A percentile compares a stretch with the other conserved stretches of the same genome.
Evolutionary conservation across 2,113 vertebrate genomes (phyloP).

Genomic region (Mesitornis unicolor): DNA sequence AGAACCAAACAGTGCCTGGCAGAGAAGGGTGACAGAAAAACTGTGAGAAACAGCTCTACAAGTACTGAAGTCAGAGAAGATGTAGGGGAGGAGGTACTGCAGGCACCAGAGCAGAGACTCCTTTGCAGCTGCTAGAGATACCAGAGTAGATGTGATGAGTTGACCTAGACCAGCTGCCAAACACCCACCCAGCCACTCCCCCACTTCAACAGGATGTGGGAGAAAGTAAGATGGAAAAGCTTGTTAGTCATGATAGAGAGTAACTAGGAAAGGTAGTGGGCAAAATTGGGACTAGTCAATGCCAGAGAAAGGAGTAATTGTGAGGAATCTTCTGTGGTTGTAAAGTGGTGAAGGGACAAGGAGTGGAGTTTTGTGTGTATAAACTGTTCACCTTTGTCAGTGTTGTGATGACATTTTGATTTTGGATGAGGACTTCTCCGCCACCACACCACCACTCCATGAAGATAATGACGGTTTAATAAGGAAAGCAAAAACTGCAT

Average conservation of each 20-base stretch:
- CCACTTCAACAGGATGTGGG: neutral
- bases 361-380: neutral
- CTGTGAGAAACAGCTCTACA: neutral
- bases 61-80: neutral
- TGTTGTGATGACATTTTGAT: neutral
- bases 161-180: neutral
- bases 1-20: neutral
- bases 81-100: neutral
- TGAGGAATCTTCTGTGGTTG: neutral
- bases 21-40: neutral
- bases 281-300: neutral
- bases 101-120: neutral
- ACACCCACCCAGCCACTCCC: neutral
- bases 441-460: neutral
- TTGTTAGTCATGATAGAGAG: neutral
- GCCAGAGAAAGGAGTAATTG: neutral
- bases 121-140: neutral
- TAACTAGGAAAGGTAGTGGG: neutral
- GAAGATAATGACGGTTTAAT: neutral
- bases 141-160: neutral
- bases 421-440: neutral
- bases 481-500: neutral
- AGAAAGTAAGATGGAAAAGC: neutral
- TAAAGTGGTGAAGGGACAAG: neutral
- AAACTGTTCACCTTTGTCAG: neutral